Evolutionary conservation across 2,113 vertebrate genomes (phyloP), one percentile per base, ranked within the genome.

Genomic region (Patagioenas fasciata): DNA sequence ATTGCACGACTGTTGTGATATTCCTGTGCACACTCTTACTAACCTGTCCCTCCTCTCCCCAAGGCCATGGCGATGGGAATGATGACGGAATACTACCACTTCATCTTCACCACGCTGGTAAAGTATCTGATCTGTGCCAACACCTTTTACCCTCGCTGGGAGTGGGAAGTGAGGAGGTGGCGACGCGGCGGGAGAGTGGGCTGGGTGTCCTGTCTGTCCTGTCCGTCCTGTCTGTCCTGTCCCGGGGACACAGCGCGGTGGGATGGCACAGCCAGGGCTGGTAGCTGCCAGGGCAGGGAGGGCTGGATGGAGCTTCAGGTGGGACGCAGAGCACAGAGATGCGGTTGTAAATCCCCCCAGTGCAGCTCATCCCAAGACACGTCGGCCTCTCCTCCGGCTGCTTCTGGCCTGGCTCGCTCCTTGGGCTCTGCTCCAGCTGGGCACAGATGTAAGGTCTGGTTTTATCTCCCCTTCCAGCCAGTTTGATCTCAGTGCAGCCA

Each of bases 11-110:
- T 89, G 72, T 13, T 54, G 61, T 50, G 38, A 5, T 2, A 3
- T 14, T 26, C 50, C 6, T 40, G 65, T 50, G 3, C 1, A 48
- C 9, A 0, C 42, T 50, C 26, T 14, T 3, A 19, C 85, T 97
- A 42, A 97, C 24, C 2, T 40, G 36, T 61, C 77, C 78, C 38
- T 96, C 0, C 88, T 97, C 64, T 97, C 62, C 83, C 40, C 5
- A 92, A 99, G 99, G 99, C 99, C 60, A 99, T 99, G 99, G 99
- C 99, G 56, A 99, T 99, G 99, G 99, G 99, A 94, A 99, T 99
- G 99, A 99, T 99, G 99, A 99, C 99, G 4, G 99, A 99, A 85
- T 99, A 99, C 97, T 99, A 99, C 98, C 99, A 99, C 98, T 99
- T 99, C 98, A 99, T 99, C 98, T 99, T 99, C 98, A 99, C 99